Percentiles rank a stretch among this genome's conserved stretches.
Conservation (phyloP, 2,888 invertebrate species). For the Dexiosoma caninum region DNA sequence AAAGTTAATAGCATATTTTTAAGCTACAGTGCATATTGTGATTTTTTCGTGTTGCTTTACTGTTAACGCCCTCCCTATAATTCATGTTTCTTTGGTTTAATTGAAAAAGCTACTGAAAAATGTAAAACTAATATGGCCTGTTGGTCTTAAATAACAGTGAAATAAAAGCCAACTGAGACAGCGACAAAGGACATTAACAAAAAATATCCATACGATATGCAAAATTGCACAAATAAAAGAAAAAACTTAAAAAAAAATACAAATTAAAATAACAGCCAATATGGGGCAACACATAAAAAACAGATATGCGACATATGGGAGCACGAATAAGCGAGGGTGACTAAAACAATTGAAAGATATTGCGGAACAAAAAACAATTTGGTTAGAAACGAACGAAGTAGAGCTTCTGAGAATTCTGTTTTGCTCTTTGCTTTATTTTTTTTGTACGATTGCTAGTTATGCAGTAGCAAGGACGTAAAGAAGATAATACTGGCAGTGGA, state of each 20-base stretch:
- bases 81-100: conserved; percentile 25
- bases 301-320: conserved; percentile 34
- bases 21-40: conserved; percentile 29
- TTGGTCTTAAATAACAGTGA: conserved; percentile 46
- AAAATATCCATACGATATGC: conserved; percentile 30
- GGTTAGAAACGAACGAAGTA: conserved; percentile 17
- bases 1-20: conserved; percentile 42
- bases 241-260: neutral
- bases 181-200: conserved; percentile 13
- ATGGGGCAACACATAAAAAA: conserved; percentile 21
- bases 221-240: conserved; percentile 1
- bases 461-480: neutral
- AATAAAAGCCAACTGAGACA: conserved; percentile 46
- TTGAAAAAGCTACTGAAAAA: neutral
- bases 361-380: neutral
- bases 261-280: conserved; percentile 13
- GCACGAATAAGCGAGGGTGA: neutral
- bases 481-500: conserved; percentile 18
- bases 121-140: neutral
- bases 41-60: conserved; percentile 24
- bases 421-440: neutral
- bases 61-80: conserved; percentile 33
- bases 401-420: conserved; percentile 46
- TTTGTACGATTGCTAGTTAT: neutral
- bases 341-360: neutral